Evolutionary conservation across 2,888 invertebrate species (phyloP).

Genomic region (Agrochola lota): DNA sequence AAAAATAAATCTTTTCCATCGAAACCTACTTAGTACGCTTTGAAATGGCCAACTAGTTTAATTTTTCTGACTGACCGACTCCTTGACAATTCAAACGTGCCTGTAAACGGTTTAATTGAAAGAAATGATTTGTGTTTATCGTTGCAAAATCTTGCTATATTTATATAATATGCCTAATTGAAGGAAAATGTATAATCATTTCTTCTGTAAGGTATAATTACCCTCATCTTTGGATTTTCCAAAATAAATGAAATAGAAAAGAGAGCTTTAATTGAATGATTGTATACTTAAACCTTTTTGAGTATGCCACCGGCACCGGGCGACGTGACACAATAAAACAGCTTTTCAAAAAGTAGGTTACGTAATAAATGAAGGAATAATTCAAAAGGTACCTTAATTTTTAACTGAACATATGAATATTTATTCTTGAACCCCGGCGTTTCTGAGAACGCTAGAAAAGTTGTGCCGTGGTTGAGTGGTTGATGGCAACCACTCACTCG

Average conservation of each 20-base stretch:
- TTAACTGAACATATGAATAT: background rate
- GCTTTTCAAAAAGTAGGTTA: background rate
- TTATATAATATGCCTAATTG: background rate
- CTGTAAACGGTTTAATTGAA: background rate
- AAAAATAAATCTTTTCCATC: background rate
- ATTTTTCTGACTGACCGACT: background rate
- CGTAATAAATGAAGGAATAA: background rate
- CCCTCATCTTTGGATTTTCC: background rate
- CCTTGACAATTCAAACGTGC: background rate
- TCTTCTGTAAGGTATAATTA: background rate
- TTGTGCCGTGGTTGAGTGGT: background rate
- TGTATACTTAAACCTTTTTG: background rate
- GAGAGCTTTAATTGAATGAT: background rate
- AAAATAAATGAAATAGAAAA: background rate
- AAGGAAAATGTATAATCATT: background rate
- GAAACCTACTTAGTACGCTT: background rate
- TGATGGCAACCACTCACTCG: constrained; percentile 12
- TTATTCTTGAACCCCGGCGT: background rate
- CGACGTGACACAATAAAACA: background rate
- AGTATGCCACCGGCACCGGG: background rate
- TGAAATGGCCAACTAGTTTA: background rate
- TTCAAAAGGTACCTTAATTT: background rate
- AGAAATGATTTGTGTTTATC: background rate
- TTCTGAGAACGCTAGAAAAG: constrained; percentile 23
- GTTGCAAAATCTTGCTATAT: background rate